Conservation (phyloP, 2,888 invertebrate species). For the Serrognathus titanus region DNA sequence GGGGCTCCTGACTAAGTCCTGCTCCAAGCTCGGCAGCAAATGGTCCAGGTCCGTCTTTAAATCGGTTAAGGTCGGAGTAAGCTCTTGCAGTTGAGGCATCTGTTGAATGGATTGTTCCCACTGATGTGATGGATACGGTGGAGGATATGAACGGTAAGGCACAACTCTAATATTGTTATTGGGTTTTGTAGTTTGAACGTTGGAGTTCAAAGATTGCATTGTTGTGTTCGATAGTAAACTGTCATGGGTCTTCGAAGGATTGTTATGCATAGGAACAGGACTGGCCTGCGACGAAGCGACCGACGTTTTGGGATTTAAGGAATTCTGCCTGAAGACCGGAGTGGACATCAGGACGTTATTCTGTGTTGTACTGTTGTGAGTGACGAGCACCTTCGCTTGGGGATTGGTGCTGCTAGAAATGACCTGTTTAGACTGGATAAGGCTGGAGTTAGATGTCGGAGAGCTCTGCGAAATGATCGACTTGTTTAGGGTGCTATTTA, state of each 20-base stretch:
- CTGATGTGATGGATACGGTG: conserved; percentile 18
- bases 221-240: neutral
- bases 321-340: neutral
- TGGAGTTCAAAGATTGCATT: neutral
- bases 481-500: conserved; percentile 9
- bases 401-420: conserved; percentile 7
- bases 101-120: conserved; percentile 32
- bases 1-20: conserved; percentile 55
- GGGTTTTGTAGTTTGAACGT: neutral
- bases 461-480: conserved; percentile 17
- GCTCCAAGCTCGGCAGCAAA: conserved; percentile 60
- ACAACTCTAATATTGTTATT: conserved; percentile 17
- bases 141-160: conserved; percentile 47
- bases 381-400: conserved; percentile 5
- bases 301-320: neutral
- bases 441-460: conserved; percentile 12
- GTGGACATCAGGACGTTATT: neutral
- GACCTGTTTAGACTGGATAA: conserved; percentile 10
- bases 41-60: conserved; percentile 60
- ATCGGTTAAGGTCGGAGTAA: conserved; percentile 47
- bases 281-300: neutral
- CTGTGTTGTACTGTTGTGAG: conserved; percentile 7
- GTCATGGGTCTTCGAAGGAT: neutral
- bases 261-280: neutral
- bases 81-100: conserved; percentile 40